Conservation (phyloP, 2,113 vertebrate genomes). For the Myiagra hebetior region DNA sequence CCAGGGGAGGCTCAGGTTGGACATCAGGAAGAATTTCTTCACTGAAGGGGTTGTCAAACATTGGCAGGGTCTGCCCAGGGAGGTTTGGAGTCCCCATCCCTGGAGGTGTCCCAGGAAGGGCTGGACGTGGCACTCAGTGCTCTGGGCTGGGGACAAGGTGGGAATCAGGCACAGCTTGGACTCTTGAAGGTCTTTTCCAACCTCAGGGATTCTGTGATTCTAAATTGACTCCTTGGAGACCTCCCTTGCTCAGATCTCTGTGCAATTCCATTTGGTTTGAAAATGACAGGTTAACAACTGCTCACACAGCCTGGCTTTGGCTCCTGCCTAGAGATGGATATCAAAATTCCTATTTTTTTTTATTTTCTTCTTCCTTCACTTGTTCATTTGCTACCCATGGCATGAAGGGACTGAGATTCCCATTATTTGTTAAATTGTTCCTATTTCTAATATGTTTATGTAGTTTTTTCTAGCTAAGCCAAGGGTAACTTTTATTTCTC, state of each 20-base stretch:
- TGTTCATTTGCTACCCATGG: background rate
- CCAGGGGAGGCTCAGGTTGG: rapidly evolving
- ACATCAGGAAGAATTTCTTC: rapidly evolving
- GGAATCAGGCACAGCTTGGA: rapidly evolving
- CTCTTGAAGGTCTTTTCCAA: background rate
- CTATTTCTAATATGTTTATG: background rate
- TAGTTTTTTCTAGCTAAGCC: background rate
- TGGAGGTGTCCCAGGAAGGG: rapidly evolving
- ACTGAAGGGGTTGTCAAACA: background rate
- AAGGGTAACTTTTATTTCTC: background rate
- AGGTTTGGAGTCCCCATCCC: background rate
- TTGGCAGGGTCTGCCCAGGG: background rate
- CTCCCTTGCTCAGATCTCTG: background rate
- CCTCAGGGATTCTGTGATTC: background rate
- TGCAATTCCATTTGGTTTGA: background rate
- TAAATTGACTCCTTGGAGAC: background rate
- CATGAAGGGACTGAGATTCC: background rate
- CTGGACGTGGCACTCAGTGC: background rate
- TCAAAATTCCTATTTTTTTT: background rate
- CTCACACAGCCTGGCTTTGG: background rate
- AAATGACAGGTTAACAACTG: background rate
- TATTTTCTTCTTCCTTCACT: background rate
- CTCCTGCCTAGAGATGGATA: background rate
- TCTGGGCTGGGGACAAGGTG: background rate
- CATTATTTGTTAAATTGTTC: background rate